Percentiles rank a stretch among this genome's conserved stretches.
Evolutionary conservation across 1,140 invertebrate genomes (phyloP).

Genomic region (Microplitis demolitor): DNA sequence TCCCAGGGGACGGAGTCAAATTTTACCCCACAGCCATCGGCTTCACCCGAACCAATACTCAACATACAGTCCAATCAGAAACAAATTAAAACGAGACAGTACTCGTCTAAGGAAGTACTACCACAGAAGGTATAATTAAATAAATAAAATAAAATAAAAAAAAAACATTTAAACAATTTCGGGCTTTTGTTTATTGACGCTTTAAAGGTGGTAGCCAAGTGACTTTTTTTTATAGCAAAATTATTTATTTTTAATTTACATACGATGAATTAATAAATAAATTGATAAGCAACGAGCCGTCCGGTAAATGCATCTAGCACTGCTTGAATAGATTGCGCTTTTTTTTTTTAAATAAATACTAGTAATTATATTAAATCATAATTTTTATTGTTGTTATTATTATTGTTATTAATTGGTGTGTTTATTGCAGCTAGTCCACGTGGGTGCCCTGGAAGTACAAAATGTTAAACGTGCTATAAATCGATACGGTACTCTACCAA

Average conservation of each 20-base stretch:
- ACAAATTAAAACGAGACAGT: slow-evolving; percentile 57
- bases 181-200: background rate
- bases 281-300: background rate
- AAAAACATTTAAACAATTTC: background rate
- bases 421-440: slow-evolving; percentile 67
- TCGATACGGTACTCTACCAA: slow-evolving; percentile 95
- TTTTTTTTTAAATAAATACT: background rate
- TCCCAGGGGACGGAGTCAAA: slow-evolving; percentile 54
- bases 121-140: slow-evolving; percentile 54
- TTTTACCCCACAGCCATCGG: slow-evolving; percentile 53
- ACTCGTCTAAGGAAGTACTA: slow-evolving; percentile 54
- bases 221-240: background rate
- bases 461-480: slow-evolving; percentile 96
- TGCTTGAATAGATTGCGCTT: slow-evolving; percentile 48
- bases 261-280: background rate
- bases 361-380: slow-evolving; percentile 1
- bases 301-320: slow-evolving; percentile 54
- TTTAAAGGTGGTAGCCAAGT: background rate
- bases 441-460: slow-evolving; percentile 92
- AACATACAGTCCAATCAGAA: slow-evolving; percentile 52
- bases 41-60: slow-evolving; percentile 53
- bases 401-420: background rate
- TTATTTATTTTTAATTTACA: background rate
- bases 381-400: background rate
- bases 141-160: slow-evolving; percentile 17